These are phyloP conservation scores for Formica selysi DNA, from an alignment of 1,140 invertebrate genomes.

Conservation along the genomic window DNA sequence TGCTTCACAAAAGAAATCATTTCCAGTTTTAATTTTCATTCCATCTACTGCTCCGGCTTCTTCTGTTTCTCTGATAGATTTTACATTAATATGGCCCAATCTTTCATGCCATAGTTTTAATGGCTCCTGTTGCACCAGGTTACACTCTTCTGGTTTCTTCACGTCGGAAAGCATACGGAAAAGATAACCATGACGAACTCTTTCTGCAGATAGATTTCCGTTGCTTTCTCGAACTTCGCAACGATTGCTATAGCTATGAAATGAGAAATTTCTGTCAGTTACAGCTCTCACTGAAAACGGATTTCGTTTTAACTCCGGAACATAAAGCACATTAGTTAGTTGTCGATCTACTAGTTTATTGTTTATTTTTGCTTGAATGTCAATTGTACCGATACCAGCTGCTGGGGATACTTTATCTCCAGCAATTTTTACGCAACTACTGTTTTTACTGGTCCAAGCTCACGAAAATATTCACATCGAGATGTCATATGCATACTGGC, in stretches of 20 bases:
- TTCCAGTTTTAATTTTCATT: background rate
- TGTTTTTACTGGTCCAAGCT: background rate
- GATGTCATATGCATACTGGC: constrained; percentile 45
- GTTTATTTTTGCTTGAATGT: constrained; percentile 17
- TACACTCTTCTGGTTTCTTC: constrained; percentile 12
- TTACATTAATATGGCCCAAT: constrained; percentile 43
- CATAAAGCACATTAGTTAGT: constrained; percentile 40
- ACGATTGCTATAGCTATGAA: constrained; percentile 17
- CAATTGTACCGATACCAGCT: background rate
- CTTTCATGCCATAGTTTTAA: constrained; percentile 41
- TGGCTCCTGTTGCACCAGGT: constrained; percentile 7
- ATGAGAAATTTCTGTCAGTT: constrained; percentile 39
- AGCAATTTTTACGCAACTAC: constrained; percentile 23
- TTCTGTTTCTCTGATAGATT: constrained; percentile 21
- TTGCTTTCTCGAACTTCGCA: constrained; percentile 1
- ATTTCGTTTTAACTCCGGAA: constrained; percentile 41
- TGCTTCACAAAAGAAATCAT: background rate
- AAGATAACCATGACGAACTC: constrained; percentile 31
- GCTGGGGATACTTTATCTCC: background rate
- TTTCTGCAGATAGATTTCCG: background rate
- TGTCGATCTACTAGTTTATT: background rate
- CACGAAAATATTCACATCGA: background rate
- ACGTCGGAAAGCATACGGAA: constrained; percentile 41
- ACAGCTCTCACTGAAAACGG: constrained; percentile 45
- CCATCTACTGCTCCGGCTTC: background rate